Percentiles rank a stretch among this genome's conserved stretches.
Evolutionary conservation across 1,140 invertebrate species (phyloP).

Genomic region (Wiebesia pumilae): DNA sequence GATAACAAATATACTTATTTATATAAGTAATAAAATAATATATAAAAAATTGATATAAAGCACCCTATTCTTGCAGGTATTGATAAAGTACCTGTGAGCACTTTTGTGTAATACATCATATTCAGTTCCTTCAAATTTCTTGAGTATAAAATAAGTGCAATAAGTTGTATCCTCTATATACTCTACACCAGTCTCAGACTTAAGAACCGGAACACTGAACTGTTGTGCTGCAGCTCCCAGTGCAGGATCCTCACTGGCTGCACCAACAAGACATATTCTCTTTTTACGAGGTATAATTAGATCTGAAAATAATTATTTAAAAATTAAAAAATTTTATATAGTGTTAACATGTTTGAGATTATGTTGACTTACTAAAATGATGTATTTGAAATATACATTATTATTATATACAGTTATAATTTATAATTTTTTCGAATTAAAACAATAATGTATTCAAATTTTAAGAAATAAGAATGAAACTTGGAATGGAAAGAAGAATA

Average conservation of each 20-base stretch:
- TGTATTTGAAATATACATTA: too few species aligned
- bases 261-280: slow-evolving; percentile 80
- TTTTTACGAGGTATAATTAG: slow-evolving; percentile 72
- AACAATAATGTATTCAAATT: neutral
- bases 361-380: too few species aligned
- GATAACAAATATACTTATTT: slow-evolving; percentile 55
- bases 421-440: neutral
- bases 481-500: slow-evolving; percentile 9
- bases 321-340: neutral
- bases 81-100: slow-evolving; percentile 75
- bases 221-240: slow-evolving; percentile 77
- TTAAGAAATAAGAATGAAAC: slow-evolving; percentile 17
- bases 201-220: slow-evolving; percentile 80
- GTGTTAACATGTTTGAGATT: too few species aligned
- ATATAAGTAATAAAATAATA: neutral
- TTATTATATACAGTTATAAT: too few species aligned
- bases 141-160: slow-evolving; percentile 83
- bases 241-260: slow-evolving; percentile 73
- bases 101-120: slow-evolving; percentile 81
- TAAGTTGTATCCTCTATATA: slow-evolving; percentile 76
- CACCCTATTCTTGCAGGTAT: neutral
- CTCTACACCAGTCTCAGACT: slow-evolving; percentile 79
- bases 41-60: slow-evolving; percentile 21
- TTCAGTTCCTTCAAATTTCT: slow-evolving; percentile 81
- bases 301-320: slow-evolving; percentile 36